Base-by-base conservation (phyloP, 2,888 invertebrate species). In the Euplexia lucipara region DNA sequence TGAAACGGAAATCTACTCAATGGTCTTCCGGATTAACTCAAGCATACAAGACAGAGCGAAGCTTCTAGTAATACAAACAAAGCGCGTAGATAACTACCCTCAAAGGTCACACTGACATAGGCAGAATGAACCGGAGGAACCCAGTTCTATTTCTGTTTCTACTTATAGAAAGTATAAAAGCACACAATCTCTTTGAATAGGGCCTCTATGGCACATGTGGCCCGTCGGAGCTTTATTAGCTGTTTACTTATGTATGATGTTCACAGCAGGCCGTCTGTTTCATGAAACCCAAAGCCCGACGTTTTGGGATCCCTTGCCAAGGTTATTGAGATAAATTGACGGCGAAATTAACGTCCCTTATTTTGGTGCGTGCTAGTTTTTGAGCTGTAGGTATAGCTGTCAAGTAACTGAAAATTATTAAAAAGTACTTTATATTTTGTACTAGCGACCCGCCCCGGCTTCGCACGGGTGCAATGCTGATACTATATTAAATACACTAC, bases 291-390 rank as follows among this genome's bases (percentile, higher is more conserved):
- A 39, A 57, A 63, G 26, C 42, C 62, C 41, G 35, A 60, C 30
- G 35, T 44, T 78, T 49, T 22, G 35, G 68, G 62, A 57, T 69
- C 74, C 57, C 57, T 32, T 35, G 48, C 37, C 54, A 44, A 47
- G 57, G 60, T 61, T 73, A 78, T 75, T 73, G 57, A 73, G 78
- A 74, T 78, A 78, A 73, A 75, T 75, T 63, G 60, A 34, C 39
- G 47, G 49, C 39, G 20, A 62, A 75, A 73, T 73, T 65, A 71
- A 66, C 53, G 59, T 52, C 20, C 60, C 34, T 41, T 57, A 52
- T 45, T 53, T 62, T 30, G 34, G 41, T 39, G 34, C n/a, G 72
- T 53, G 57, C 18, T 49, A 49, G 78, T 56, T 64, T 76, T 32
- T 14, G 35, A 37, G 32, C 10, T 41, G 22, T n/a, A n/a, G n/a